Evolutionary conservation across 2,888 invertebrate species (phyloP).

Genomic region (Scaptomyza tumidula): DNA sequence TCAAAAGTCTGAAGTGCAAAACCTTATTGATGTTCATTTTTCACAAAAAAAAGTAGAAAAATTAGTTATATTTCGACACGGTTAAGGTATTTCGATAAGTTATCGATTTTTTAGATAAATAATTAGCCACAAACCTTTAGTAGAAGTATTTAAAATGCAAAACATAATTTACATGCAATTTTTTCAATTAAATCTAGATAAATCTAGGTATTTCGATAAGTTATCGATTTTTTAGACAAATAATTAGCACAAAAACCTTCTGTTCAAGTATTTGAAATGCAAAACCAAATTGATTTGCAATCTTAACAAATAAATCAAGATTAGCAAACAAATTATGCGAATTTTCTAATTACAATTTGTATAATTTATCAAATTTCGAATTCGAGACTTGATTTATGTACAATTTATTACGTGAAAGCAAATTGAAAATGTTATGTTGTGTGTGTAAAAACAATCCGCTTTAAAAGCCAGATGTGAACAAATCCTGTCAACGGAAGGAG

Average conservation of each 20-base stretch:
- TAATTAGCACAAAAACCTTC: too few species aligned
- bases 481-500: slow-evolving; percentile 41
- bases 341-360: not conserved
- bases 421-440: slow-evolving; percentile 10
- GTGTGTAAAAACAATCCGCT: slow-evolving; percentile 4
- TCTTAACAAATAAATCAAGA: not conserved
- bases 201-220: too few species aligned
- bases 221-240: too few species aligned
- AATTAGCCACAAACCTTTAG: not conserved
- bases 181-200: too few species aligned
- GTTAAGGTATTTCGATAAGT: not conserved
- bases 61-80: not conserved
- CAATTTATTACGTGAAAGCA: slow-evolving; percentile 9
- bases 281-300: not conserved
- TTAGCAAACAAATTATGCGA: not conserved
- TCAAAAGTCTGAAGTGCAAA: too few species aligned
- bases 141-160: too few species aligned
- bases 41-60: too few species aligned
- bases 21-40: too few species aligned
- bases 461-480: slow-evolving; percentile 28
- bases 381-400: slow-evolving; percentile 3
- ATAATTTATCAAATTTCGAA: slow-evolving; percentile 1
- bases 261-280: too few species aligned
- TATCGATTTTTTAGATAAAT: not conserved
- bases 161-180: too few species aligned